A percentile compares a stretch with the other conserved stretches of the same genome.
These are phyloP conservation scores for Alviniconcha strummeri DNA, from an alignment of 2,888 invertebrate genomes.

Conservation along the genomic window DNA sequence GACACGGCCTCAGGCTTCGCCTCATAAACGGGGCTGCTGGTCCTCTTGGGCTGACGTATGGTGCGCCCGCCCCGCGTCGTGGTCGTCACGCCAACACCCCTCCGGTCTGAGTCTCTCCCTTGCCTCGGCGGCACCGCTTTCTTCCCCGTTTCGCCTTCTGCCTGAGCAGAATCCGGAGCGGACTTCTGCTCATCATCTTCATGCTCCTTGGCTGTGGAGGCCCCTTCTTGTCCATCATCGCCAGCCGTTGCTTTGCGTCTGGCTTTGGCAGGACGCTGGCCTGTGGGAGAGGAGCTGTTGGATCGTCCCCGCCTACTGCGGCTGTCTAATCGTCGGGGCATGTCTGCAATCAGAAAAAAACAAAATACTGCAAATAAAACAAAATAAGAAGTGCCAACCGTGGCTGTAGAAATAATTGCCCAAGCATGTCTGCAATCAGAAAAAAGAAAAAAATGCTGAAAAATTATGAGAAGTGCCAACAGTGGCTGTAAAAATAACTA, in stretches of 20 bases:
- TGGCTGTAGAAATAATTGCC: too few species aligned
- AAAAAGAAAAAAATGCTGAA: too few species aligned
- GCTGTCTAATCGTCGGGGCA: conserved; percentile 52
- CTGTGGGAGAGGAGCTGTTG: conserved; percentile 42
- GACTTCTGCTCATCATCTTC: conserved; percentile 10
- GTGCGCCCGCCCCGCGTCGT: conserved; percentile 40
- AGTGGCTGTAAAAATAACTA: too few species aligned
- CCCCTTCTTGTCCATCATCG: conserved; percentile 31
- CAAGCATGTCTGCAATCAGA: too few species aligned
- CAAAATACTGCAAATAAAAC: neutral
- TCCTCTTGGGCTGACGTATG: conserved; percentile 37
- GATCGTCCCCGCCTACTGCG: conserved; percentile 43
- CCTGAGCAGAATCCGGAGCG: neutral
- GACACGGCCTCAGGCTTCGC: conserved; percentile 20
- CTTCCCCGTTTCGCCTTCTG: neutral
- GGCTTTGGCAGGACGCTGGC: conserved; percentile 36
- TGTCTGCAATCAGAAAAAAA: conserved; percentile 36
- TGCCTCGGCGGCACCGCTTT: neutral
- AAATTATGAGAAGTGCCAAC: too few species aligned
- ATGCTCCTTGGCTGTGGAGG: conserved; percentile 17
- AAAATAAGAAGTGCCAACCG: too few species aligned
- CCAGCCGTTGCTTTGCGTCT: conserved; percentile 34
- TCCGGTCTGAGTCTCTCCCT: conserved; percentile 6
- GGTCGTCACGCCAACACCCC: conserved; percentile 25
- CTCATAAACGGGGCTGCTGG: conserved; percentile 18